Base-by-base conservation (phyloP, 2,113 vertebrate genomes). In the Aviceda subcristata region DNA sequence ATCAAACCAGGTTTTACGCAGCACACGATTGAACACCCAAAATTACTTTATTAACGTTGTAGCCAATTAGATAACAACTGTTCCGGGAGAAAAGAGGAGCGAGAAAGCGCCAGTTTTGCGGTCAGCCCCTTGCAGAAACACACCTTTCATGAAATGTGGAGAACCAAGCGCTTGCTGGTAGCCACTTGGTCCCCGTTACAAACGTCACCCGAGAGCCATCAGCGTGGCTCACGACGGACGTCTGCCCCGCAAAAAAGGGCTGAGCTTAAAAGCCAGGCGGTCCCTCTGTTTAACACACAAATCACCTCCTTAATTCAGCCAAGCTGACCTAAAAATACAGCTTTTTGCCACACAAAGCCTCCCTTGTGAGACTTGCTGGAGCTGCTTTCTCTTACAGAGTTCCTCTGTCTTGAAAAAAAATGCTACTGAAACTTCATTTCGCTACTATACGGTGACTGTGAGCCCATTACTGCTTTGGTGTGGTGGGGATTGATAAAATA, bases 341-440 rank as follows among this genome's bases (percentile, higher is more conserved):
- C 43, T 77, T 95, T 83, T 78, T 55, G 59, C 73, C 39, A 77
- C 86, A 96, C 95, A 96, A 96, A 95, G 86, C 72, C 66, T 96
- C 83, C 91, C 86, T 92, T 96, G 80, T 68, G 76, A 95, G 83
- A 26, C 41, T 46, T 19, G n/a, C 51, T 55, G 76, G 76, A 69
- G 68, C 76, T 55, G 72, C 66, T 86, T 94, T 90, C 30, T 27
- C 88, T 48, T 24, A 79, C 86, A 92, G 45, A 10, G 55, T 63
- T 92, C 16, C 60, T 90, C 79, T 86, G 72, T 38, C 48, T 72
- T 11, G 15, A 24, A 45, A 63, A 72, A 80, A 79, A 84, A n/a
- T n/a, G 53, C 50, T 26, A 13, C 59, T 8, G 53, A 34, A 56
- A 23, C 88, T 88, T 67, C 82, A 10, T 78, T 51, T 78, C 29